Conservation (phyloP, 2,797 vertebrate genomes). For the Sebastes wilsoni region DNA sequence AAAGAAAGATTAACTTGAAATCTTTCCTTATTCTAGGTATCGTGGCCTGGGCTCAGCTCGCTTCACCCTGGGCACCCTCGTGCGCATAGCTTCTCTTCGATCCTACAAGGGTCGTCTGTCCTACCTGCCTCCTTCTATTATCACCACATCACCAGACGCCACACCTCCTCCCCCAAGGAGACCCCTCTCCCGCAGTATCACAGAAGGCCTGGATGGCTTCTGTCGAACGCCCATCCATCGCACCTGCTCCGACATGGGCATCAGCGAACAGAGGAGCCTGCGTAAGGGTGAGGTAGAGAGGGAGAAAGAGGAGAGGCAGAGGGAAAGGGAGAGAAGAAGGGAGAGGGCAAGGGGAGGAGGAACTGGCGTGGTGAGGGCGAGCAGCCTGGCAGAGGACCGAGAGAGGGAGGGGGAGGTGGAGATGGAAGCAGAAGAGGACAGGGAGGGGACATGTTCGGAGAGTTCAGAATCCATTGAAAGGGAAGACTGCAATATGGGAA, state of each 20-base stretch:
- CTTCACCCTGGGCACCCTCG: slow-evolving; percentile 90
- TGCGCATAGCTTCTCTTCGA: slow-evolving; percentile 89
- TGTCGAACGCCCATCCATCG: slow-evolving; percentile 83
- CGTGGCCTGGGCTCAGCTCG: slow-evolving; percentile 90
- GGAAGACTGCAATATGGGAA: slow-evolving; percentile 60
- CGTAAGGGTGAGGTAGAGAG: slow-evolving; percentile 76
- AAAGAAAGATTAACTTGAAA: background rate
- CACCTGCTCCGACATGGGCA: slow-evolving; percentile 89
- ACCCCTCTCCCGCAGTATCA: slow-evolving; percentile 86
- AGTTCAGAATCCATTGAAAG: slow-evolving; percentile 72
- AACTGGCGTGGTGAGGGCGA: slow-evolving; percentile 81
- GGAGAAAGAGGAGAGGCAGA: slow-evolving; percentile 81
- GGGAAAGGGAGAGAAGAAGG: slow-evolving; percentile 79
- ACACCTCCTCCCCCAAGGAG: slow-evolving; percentile 79
- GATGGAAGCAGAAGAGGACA: slow-evolving; percentile 73
- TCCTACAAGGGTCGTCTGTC: slow-evolving; percentile 93
- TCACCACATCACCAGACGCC: slow-evolving; percentile 65
- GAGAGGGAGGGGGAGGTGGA: slow-evolving; percentile 78
- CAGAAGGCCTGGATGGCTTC: slow-evolving; percentile 83
- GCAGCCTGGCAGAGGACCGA: slow-evolving; percentile 85
- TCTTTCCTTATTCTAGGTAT: slow-evolving; percentile 71
- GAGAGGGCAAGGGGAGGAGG: slow-evolving; percentile 79
- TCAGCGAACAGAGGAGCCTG: slow-evolving; percentile 85
- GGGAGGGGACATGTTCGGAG: slow-evolving; percentile 51
- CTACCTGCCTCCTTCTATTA: slow-evolving; percentile 86